Base-by-base conservation (phyloP, 2,888 invertebrate species). In the Eulithis testata region DNA sequence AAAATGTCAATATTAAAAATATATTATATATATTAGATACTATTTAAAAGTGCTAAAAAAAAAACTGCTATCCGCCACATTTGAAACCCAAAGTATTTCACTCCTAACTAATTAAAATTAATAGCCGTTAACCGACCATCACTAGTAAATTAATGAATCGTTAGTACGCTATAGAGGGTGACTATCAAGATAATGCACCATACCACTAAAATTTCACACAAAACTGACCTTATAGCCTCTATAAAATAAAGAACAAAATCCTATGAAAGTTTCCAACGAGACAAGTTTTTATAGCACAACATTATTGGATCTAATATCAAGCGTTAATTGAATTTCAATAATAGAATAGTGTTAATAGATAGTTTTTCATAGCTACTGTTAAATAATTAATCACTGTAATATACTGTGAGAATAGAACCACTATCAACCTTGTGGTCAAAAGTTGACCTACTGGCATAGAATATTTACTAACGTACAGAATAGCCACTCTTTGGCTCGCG, bases 51-150 rank as follows among this genome's bases (percentile, higher is more conserved):
- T 51, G 11, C 11, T 12, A 36, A 7, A 40, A 9, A 5, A 2
- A 12, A 21, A 21, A 21, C 21, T 21, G 21, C 21, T 21, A 21
- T 21, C 21, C 6, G 12, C n/a, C 14, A 37, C 11, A n/a, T 49
- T 21, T 36, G n/a, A 50, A 40, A 50, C 21, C 4, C 9, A 50
- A 31, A 31, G 31, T 80, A 78, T 81, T 83, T 84, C 78, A 77
- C 83, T 83, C 80, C 79, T 74, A 84, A 83, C 86, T 90, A 90
- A 91, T 91, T 87, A 88, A 88, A 89, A 91, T 90, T 90, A 90
- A 91, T 90, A 86, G 87, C 83, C 76, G 80, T 81, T 84, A 88
- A 84, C 85, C 80, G 85, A 83, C 83, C 84, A 83, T 76, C 78
- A 76, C 80, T 83, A 81, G 83, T 85, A 86, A 87, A 90, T 88